Percentiles rank a stretch among this genome's conserved stretches.
Conservation (phyloP, 1,140 invertebrate species). For the Apis cerana region DNA sequence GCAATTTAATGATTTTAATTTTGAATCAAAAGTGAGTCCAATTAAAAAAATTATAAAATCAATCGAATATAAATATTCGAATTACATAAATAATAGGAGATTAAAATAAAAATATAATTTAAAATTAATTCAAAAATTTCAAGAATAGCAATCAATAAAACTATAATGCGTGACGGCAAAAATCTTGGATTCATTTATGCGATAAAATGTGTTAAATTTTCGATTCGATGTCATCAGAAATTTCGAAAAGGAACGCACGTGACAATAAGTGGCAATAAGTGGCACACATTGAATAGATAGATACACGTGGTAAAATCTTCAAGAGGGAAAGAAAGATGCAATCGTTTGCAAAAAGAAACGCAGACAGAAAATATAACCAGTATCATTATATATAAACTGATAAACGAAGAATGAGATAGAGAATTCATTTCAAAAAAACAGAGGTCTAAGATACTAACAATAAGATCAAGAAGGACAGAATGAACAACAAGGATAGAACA, state of each 20-base stretch:
- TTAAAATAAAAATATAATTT: neutral
- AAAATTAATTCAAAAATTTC: neutral
- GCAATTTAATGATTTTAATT: too few relatives aligned
- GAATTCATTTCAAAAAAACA: neutral
- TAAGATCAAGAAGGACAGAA: neutral
- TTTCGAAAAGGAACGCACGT: slow-evolving; percentile 25
- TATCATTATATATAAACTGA: neutral
- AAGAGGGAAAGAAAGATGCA: neutral
- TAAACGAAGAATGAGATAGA: neutral
- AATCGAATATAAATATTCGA: too few relatives aligned
- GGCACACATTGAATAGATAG: neutral
- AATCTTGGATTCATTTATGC: neutral
- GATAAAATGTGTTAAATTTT: slow-evolving; percentile 1
- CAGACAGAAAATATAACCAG: neutral
- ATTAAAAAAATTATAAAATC: neutral
- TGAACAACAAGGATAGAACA: neutral
- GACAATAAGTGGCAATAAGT: neutral
- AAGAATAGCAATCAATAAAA: neutral
- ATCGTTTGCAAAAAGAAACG: neutral
- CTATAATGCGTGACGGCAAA: neutral
- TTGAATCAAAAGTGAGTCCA: too few relatives aligned
- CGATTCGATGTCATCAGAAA: neutral
- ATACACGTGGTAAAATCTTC: slow-evolving; percentile 31
- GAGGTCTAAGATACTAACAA: neutral
- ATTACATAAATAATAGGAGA: too few relatives aligned